Base-by-base conservation (phyloP, 2,888 invertebrate genomes). In the Eurytoma californica region DNA sequence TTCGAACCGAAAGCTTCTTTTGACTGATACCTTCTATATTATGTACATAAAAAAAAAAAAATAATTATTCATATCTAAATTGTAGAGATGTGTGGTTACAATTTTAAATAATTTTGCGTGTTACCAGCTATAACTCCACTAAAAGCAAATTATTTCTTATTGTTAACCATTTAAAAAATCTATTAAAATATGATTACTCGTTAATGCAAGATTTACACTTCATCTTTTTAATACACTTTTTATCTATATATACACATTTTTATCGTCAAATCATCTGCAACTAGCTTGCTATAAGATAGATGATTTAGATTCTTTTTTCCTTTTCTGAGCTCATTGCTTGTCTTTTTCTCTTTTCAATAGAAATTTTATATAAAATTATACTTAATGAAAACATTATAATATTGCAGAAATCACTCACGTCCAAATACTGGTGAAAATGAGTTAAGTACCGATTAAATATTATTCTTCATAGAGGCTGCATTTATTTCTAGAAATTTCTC, bases 321-420 rank as follows among this genome's bases (percentile, higher is more conserved):
- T 24, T 53, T 68, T 49, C 14, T 67, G n/a, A 55, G 24, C 7
- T 58, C 20, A 24, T 66, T 7, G 72, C 72, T 72, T 72, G 1
- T 39, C 18, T 63, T 57, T 57, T 28, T 60, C 14, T 53, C 70
- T 66, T 7, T 66, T 60, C 60, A n/a, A 47, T 55, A 49, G 3
- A 67, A 30, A 60, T 47, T 28, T 5, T 9, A 3, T 60, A 63
- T 58, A 60, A 3, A 20, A 47, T 72, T 53, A 49, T 74, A 66
- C 30, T 69, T 68, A 60, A 72, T 72, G 14, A 30, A 79, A 72
- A 49, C 69, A 39, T 79, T 81, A n/a, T n/a, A 39, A 79, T 49
- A 79, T 81, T 81, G 47, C 81, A 81, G 81, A 81, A 81, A 81
- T 67, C 81, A 81, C 70, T 79, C 81, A 49, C 70, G 67, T 49